These are phyloP conservation scores for Lucilia sericata DNA, from an alignment of 1,140 invertebrate species.

Conservation along the genomic window DNA sequence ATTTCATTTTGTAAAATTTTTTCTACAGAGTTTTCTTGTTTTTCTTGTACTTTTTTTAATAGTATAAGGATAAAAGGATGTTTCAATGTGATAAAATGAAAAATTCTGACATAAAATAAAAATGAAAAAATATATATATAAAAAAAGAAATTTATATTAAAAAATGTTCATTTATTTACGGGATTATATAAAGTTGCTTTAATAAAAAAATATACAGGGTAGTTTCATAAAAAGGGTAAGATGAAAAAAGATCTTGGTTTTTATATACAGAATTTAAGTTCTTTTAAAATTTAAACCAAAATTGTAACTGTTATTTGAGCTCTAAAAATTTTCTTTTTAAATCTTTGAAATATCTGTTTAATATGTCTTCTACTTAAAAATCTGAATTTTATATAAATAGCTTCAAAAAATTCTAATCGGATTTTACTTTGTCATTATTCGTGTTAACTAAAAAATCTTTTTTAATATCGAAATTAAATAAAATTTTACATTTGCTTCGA, in stretches of 20 bases:
- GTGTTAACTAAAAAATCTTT: background rate
- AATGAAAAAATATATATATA: background rate
- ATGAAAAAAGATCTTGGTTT: background rate
- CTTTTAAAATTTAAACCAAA: too few species aligned
- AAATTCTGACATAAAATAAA: conserved; percentile 27
- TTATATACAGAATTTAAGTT: too few species aligned
- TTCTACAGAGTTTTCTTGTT: conserved; percentile 3
- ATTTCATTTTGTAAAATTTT: conserved; percentile 25
- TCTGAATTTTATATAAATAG: too few species aligned
- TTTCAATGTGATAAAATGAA: conserved; percentile 29
- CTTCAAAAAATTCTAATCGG: too few species aligned
- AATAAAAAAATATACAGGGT: conserved; percentile 14
- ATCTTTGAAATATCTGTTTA: too few species aligned
- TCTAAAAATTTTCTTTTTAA: too few species aligned
- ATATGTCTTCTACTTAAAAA: too few species aligned
- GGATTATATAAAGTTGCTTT: conserved; percentile 24
- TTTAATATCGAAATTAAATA: too few species aligned
- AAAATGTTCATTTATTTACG: conserved; percentile 29
- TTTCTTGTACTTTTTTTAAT: conserved; percentile 22
- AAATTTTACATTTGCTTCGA: too few species aligned
- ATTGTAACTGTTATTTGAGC: too few species aligned
- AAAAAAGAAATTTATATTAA: background rate
- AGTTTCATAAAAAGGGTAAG: background rate
- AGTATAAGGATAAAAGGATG: conserved; percentile 26
- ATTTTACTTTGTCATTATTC: background rate